phyloP scores from a whole-genome alignment of 2,888 invertebrate species.

The Drosophila nr. perissopoda region DNA sequence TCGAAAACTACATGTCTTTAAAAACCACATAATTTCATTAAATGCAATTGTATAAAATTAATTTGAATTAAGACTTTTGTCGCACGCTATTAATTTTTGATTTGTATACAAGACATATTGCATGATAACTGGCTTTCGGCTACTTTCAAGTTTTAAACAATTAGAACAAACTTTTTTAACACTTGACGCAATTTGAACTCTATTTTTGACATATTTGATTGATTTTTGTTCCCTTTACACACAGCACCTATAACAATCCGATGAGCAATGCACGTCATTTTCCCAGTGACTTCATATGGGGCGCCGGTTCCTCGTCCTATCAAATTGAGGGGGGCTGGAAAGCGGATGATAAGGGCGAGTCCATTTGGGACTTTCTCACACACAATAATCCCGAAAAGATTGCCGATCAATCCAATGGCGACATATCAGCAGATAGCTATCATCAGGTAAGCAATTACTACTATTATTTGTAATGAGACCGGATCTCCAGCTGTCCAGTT shows the following conservation, averaged over 20 bases:
- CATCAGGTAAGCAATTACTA: slow-evolving; percentile 79
- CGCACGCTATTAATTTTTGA: slow-evolving; percentile 28
- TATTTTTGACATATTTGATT: background rate
- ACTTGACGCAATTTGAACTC: slow-evolving; percentile 9
- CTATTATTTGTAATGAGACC: too few species aligned
- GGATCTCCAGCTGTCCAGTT: too few species aligned
- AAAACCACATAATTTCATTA: slow-evolving; percentile 8
- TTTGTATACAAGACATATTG: slow-evolving; percentile 13
- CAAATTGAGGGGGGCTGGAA: slow-evolving; percentile 85
- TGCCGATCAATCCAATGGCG: slow-evolving; percentile 87
- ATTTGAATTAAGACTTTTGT: slow-evolving; percentile 34
- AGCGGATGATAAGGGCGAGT: slow-evolving; percentile 86
- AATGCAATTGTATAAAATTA: slow-evolving; percentile 33
- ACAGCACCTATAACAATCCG: slow-evolving; percentile 43
- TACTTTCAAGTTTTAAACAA: slow-evolving; percentile 26
- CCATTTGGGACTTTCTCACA: slow-evolving; percentile 88
- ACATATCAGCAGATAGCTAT: slow-evolving; percentile 87
- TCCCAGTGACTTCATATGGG: slow-evolving; percentile 84
- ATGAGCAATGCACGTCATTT: slow-evolving; percentile 72
- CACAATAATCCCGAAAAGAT: slow-evolving; percentile 87
- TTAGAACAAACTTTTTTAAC: slow-evolving; percentile 31
- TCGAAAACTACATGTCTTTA: slow-evolving; percentile 6
- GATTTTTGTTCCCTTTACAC: background rate
- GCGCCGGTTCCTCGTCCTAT: slow-evolving; percentile 84
- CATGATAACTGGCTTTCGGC: slow-evolving; percentile 21